phyloP scores from a whole-genome alignment of 2,113 vertebrate genomes.

The Anguilla rostrata region DNA sequence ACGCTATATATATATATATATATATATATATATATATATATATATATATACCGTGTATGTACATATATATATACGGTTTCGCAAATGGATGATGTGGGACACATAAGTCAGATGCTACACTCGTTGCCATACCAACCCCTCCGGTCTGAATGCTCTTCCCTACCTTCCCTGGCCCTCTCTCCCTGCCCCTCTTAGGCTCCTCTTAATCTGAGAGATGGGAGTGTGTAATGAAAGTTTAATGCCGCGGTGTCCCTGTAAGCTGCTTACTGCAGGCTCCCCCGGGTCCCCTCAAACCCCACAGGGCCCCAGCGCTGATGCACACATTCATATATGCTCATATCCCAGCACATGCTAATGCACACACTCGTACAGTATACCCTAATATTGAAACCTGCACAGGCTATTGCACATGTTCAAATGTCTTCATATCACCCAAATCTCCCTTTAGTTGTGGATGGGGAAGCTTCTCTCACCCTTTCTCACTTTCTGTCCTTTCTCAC shows the following conservation, averaged over 20 bases:
- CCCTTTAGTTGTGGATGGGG: no score
- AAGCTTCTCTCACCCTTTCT: no score
- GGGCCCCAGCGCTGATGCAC: neutral
- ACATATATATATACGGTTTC: no score
- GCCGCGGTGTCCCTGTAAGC: neutral
- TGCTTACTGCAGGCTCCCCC: neutral
- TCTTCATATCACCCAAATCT: no score
- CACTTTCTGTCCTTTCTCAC: no score
- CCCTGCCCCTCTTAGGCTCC: neutral
- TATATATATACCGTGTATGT: no score
- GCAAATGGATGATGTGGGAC: no score
- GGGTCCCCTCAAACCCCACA: neutral
- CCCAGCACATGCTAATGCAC: no score
- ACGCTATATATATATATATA: no score
- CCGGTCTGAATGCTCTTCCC: neutral
- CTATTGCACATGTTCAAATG: neutral
- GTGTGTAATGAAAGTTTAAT: neutral
- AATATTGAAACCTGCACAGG: neutral
- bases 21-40: no score
- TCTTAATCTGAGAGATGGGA: neutral
- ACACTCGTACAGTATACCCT: neutral
- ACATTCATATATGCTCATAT: no score
- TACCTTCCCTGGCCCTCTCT: neutral
- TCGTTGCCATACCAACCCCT: neutral
- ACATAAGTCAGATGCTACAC: neutral